phyloP scores from a whole-genome alignment of 2,888 invertebrate species.

The Drosophila glabriapex region DNA sequence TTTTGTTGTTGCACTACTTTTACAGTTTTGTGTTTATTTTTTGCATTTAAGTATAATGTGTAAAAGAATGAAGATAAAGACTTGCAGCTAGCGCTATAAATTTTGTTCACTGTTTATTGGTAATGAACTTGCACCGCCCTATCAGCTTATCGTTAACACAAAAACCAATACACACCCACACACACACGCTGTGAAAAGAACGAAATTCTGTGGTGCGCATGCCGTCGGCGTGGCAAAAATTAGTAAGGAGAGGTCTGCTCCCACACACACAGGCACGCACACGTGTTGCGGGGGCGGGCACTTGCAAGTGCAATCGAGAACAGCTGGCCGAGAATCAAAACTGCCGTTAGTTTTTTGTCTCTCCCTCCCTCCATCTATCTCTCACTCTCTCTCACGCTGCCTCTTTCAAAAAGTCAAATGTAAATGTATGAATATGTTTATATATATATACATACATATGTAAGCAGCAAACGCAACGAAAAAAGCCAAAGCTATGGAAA shows the following conservation, averaged over 20 bases:
- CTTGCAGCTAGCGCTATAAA: neutral
- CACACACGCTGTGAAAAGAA: too few species aligned
- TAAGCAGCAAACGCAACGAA: conserved; percentile 11
- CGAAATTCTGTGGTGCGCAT: conserved; percentile 18
- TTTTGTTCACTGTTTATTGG: conserved; percentile 12
- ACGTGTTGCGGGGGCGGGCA: conserved; percentile 9
- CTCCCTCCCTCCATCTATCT: neutral
- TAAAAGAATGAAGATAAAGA: neutral
- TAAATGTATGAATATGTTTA: neutral
- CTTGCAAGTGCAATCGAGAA: conserved; percentile 38
- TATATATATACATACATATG: neutral
- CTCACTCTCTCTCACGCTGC: too few species aligned
- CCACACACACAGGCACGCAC: neutral
- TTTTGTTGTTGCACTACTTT: conserved; percentile 1
- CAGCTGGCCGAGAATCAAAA: conserved; percentile 49
- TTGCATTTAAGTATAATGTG: neutral
- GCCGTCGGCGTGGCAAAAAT: conserved; percentile 30
- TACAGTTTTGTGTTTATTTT: neutral
- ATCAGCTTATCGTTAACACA: conserved; percentile 13
- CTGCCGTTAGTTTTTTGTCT: conserved; percentile 29
- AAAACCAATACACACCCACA: neutral
- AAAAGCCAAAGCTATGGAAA: conserved; percentile 32
- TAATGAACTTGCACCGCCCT: conserved; percentile 38
- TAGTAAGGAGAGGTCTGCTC: conserved; percentile 15
- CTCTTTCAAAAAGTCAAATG: conserved; percentile 17